Base-by-base conservation (phyloP, 2,113 vertebrate genomes). In the Pimephales promelas region DNA sequence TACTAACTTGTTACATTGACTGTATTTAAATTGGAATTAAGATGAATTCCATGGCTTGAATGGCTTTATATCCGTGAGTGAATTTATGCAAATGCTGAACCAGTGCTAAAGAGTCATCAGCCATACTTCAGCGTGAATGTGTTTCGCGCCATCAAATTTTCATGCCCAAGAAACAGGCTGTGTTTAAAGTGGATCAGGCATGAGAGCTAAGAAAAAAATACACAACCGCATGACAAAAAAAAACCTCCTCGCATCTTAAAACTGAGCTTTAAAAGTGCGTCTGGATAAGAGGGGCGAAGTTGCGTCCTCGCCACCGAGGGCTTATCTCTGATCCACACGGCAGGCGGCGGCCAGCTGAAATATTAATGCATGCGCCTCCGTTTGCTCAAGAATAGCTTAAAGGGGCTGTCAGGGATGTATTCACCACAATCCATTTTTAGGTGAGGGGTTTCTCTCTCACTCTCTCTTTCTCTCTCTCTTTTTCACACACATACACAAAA, bases 201-300 rank as follows among this genome's bases (percentile, higher is more conserved):
- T 20, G 28, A 49, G 40, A 24, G 70, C 22, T 16, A 47, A 47
- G 40, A 72, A 47, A 72, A 72, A 72, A 72, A 40, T 45, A 45
- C 68, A 14, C 68, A 45, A n/a, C 68, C 20, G 6, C 68, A 71
- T 45, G 40, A 24, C 68, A 71, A 45, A 74, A 62, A 62, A 61
- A 80, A 81, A 18, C 13, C 79, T 54, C 20, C 45, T 79, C 11
- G 20, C 62, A 52, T 81, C 79, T 68, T 22, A 62, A 64, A 34
- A 45, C 34, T 24, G 36, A 78, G 61, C 57, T 79, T 64, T 68
- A 80, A 80, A 80, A 80, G 78, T 80, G 61, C 28, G 22, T 62
- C 43, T 36, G 47, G 24, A 36, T 54, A 22, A 70, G 47, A 66
- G 79, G 31, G 61, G 24, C 16, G n/a, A 81, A 34, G 62, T 40